Base-by-base conservation (phyloP, 2,113 vertebrate species). In the Trogon melanurus region DNA sequence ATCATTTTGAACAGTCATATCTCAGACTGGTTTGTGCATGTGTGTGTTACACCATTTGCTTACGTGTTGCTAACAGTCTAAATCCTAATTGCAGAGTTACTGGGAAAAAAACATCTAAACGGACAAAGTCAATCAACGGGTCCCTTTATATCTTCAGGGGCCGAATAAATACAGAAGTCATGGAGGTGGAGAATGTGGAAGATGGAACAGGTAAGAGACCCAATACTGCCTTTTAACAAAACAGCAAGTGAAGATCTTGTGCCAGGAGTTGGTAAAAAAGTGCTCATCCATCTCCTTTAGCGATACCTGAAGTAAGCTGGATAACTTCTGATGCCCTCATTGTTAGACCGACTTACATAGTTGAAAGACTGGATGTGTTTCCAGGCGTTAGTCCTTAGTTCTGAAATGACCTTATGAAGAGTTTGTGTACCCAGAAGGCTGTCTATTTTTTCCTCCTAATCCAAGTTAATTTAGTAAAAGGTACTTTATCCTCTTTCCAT, bases 171-270 rank as follows among this genome's bases (percentile, higher is more conserved):
- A 99, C 99, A 0, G 99, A 99, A 95, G 99, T 99, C 95, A 99
- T 99, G 99, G 99, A 99, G 96, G 99, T 99, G 93, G 99, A 99
- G 97, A 99, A 99, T 38, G 99, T 99, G 86, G 99, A 99, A 92
- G 99, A 99, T 36, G 99, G 99, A 94, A 99, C 99, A 98, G 99
- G 99, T 99, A 97, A 79, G 97, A 45, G 32, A 92, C n/a, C 48
- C 73, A 83, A 65, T 84, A 32, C 6, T 65, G 27, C 44, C 53
- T 78, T 87, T 21, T 64, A 70, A 65, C 27, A 72, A 16, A 10
- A 65, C 16, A 45, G n/a, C 3, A 60, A 32, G 34, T 58, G 51
- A 19, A 65, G 34, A 36, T 48, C 50, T 70, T 82, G 6, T 62
- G 44, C 76, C 83, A 16, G 64, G 76, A 79, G 27, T 45, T 41